Conservation (phyloP, 2,113 vertebrate genomes). For the Nothoprocta perdicaria region DNA sequence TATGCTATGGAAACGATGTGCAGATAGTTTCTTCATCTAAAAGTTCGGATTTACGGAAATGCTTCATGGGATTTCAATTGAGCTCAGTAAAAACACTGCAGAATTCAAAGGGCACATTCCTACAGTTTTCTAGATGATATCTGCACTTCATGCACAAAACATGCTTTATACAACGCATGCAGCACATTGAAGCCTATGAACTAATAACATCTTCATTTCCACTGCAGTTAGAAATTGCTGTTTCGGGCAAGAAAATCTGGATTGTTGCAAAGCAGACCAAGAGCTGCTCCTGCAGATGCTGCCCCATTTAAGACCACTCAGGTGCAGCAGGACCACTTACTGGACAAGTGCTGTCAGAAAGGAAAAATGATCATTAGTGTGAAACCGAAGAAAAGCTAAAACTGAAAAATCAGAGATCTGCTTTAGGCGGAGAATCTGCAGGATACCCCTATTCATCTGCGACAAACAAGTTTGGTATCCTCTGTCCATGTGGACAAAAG, state of each 20-base stretch:
- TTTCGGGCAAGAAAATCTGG: neutral
- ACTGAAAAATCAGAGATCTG: no score
- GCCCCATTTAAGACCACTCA: neutral
- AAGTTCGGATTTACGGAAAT: neutral
- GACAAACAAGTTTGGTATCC: neutral
- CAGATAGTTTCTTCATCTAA: neutral
- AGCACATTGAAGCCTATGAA: neutral
- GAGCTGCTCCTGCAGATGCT: conserved; percentile 2
- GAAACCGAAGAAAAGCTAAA: neutral
- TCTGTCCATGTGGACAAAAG: neutral
- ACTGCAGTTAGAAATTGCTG: neutral
- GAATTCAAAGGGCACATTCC: neutral
- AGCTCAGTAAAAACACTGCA: neutral
- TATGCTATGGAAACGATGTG: neutral
- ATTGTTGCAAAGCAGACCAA: neutral
- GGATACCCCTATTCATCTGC: neutral
- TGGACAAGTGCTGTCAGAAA: neutral
- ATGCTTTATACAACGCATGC: neutral
- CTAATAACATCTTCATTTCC: neutral
- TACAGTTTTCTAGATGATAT: neutral
- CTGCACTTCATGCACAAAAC: neutral
- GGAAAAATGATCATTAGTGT: no score
- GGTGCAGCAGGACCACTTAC: neutral
- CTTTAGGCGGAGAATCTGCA: neutral
- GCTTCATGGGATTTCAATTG: neutral